phyloP scores from a whole-genome alignment of 2,113 vertebrate genomes.

The Pipra filicauda region DNA sequence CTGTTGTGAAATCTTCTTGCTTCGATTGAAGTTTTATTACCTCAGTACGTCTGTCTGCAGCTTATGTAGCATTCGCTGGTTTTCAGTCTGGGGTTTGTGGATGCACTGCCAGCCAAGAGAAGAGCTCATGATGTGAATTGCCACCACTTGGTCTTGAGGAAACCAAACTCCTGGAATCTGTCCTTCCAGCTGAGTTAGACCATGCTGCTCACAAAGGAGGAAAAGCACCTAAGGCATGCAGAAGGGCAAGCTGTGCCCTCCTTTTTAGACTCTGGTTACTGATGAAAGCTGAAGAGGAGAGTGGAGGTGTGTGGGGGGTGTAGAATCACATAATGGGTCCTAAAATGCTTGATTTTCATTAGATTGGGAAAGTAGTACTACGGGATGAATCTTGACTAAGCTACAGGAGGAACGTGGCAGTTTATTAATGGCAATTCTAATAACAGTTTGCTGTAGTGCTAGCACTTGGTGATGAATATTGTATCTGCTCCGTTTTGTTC shows the following conservation, averaged over 20 bases:
- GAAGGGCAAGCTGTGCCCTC: neutral
- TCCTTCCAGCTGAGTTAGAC: neutral
- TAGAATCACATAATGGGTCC: neutral
- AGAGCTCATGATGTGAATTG: neutral
- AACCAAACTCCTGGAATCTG: neutral
- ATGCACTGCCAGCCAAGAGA: neutral
- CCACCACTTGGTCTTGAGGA: neutral
- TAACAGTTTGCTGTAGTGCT: neutral
- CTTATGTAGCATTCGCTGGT: conserved; percentile 45
- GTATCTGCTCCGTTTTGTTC: neutral
- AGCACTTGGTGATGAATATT: neutral
- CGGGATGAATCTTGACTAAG: neutral
- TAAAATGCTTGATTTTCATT: neutral
- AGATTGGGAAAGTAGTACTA: neutral
- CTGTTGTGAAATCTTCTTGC: conserved; percentile 49
- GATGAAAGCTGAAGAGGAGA: neutral
- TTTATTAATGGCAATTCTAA: conserved; percentile 35
- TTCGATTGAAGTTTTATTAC: conserved; percentile 65
- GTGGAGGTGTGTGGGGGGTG: neutral
- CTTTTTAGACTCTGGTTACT: neutral
- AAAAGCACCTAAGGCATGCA: neutral
- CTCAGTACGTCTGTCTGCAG: neutral
- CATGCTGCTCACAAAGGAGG: neutral
- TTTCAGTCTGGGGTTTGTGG: conserved; percentile 36
- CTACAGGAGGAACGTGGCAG: neutral